Evolutionary conservation across 2,797 vertebrate species (phyloP), one percentile per base, ranked within the genome.

Genomic region (Cyprinodon diabolis): DNA sequence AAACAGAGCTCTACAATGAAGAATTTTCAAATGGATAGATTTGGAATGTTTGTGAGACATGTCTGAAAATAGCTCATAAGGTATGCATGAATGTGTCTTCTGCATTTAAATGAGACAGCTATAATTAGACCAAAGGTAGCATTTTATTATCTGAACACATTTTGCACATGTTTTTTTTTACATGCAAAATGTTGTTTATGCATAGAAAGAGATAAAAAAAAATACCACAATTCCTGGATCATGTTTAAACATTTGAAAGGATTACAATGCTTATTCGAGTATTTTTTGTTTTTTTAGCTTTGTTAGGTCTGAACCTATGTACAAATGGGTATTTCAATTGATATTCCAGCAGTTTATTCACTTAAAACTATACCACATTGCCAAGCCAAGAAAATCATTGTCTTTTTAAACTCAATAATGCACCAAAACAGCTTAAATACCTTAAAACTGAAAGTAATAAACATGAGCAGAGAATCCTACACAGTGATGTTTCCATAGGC

Each of bases 31-130:
- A 74, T 80, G 78, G 76, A 75, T 86, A 74, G 75, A 87, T 83
- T 83, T 89, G 79, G 78, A 69, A 89, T 76, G 75, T 48, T 73
- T 67, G 81, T 70, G 72, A 81, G 58, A 8, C 71, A 40, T 45
- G 17, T 82, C 79, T 87, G 75, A 84, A 91, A 89, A 91, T 83
- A 87, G 80, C 84, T 86, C 71, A 78, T 72, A 73, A 84, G 79
- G 48, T 87, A 86, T 77, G 80, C 47, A n/a, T 78, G 57, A 71
- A 72, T 66, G 55, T 88, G 79, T 82, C 74, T 75, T 30, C 47
- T 35, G 62, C 72, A 84, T 88, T 89, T 77, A 85, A 84, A 83
- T 87, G 21, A 84, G 74, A 83, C 67, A 82, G 80, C 81, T 79
- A 86, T 87, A 90, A 90, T 86, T 88, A 88, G 80, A 86, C 67